Percentiles rank a stretch among this genome's conserved stretches.
These are phyloP conservation scores for Amphiura filiformis DNA, from an alignment of 35 echinoderm and acorn worm species.

Conservation along the genomic window DNA sequence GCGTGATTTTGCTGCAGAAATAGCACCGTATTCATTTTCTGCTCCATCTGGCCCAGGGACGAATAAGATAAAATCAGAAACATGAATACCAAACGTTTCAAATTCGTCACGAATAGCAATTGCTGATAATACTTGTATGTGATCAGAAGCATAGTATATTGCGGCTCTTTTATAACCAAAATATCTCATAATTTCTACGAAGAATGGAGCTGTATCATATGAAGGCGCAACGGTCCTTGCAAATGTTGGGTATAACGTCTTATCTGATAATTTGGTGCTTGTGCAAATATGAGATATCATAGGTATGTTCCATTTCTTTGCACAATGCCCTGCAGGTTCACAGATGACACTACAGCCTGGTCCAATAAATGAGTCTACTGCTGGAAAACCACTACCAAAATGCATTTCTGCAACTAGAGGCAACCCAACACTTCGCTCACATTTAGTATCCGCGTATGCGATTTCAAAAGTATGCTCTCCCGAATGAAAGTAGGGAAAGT, in stretches of 20 bases:
- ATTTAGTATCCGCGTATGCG: not conserved
- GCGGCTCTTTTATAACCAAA: slow-evolving; percentile 47
- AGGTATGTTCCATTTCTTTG: slow-evolving; percentile 59
- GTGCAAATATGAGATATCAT: slow-evolving; percentile 76
- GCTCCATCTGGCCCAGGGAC: not conserved
- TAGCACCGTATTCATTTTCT: not conserved
- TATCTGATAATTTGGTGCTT: slow-evolving; percentile 33
- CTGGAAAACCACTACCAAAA: not conserved
- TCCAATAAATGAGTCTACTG: slow-evolving; percentile 61
- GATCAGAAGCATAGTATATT: slow-evolving; percentile 13
- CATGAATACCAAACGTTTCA: not conserved
- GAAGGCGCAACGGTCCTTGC: slow-evolving; percentile 65
- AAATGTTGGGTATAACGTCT: slow-evolving; percentile 60
- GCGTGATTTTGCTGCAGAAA: not conserved
- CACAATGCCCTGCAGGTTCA: slow-evolving; percentile 58
- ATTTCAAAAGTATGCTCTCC: not conserved
- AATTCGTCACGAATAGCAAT: not conserved
- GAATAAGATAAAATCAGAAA: not conserved
- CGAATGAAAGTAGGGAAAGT: not conserved
- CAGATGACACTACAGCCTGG: slow-evolving; percentile 65
- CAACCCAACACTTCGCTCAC: not conserved
- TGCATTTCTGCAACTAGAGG: not conserved
- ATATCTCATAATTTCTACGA: slow-evolving; percentile 28
- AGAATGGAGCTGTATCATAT: slow-evolving; percentile 44
- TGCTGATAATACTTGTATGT: not conserved